Percentiles rank a stretch among this genome's conserved stretches.
Evolutionary conservation across 1,140 invertebrate species (phyloP).

Genomic region (Zaprionus davidi): DNA sequence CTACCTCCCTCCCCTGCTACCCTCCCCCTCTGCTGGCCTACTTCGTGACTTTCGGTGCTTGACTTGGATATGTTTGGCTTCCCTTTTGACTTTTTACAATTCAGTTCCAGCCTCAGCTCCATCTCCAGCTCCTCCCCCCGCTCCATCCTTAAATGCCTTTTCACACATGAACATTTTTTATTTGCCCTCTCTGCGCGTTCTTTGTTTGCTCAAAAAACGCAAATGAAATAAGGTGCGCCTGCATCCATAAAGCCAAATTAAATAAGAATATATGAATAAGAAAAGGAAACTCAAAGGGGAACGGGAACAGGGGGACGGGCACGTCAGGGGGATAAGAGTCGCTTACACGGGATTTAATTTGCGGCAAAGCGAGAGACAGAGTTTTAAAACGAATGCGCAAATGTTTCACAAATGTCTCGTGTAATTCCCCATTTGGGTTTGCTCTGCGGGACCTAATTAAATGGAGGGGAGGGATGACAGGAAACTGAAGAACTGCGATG

Average conservation of each 20-base stretch:
- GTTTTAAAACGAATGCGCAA: slow-evolving; percentile 48
- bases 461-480: slow-evolving; percentile 21
- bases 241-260: slow-evolving; percentile 77
- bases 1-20: slow-evolving; percentile 4
- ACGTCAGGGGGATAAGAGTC: slow-evolving; percentile 1
- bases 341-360: slow-evolving; percentile 66
- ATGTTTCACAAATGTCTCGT: slow-evolving; percentile 65
- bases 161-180: slow-evolving; percentile 68
- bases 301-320: not conserved
- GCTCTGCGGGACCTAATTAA: slow-evolving; percentile 64
- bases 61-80: slow-evolving; percentile 65
- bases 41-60: slow-evolving; percentile 76
- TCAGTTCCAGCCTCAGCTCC: slow-evolving; percentile 27
- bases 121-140: not conserved
- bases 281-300: slow-evolving; percentile 2
- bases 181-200: slow-evolving; percentile 37
- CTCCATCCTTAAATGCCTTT: slow-evolving; percentile 46
- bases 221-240: slow-evolving; percentile 73
- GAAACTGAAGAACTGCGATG: not conserved
- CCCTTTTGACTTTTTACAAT: slow-evolving; percentile 42
- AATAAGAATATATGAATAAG: slow-evolving; percentile 56
- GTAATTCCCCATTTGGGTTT: slow-evolving; percentile 62
- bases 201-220: slow-evolving; percentile 45
- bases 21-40: slow-evolving; percentile 5
- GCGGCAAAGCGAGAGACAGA: slow-evolving; percentile 21